Percentiles rank a stretch among this genome's conserved stretches.
These are phyloP conservation scores for Cettia cetti DNA, from an alignment of 2,113 vertebrate genomes.

Conservation along the genomic window DNA sequence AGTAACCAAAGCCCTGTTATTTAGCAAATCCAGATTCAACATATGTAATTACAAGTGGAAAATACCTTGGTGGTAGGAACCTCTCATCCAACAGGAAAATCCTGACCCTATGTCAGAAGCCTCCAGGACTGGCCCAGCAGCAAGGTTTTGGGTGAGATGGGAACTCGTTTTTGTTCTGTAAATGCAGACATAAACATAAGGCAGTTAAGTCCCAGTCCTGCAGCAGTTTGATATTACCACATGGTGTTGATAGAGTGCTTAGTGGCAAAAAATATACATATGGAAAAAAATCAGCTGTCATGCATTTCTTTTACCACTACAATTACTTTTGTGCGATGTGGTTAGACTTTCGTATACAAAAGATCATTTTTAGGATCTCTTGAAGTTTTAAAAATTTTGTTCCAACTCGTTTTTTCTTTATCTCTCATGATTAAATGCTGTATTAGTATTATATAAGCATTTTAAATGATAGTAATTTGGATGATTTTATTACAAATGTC, in stretches of 20 bases:
- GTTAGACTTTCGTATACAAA: neutral
- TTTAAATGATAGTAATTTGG: neutral
- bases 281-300: neutral
- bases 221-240: neutral
- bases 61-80: neutral
- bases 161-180: neutral
- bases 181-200: neutral
- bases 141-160: neutral
- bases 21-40: neutral
- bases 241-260: neutral
- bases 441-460: neutral
- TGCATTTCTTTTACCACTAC: neutral
- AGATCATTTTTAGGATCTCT: neutral
- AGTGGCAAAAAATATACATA: neutral
- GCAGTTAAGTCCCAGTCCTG: neutral
- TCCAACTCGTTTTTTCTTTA: neutral
- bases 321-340: neutral
- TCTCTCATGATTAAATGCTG: neutral
- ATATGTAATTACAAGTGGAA: neutral
- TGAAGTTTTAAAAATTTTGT: neutral
- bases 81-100: neutral
- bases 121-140: neutral
- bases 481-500: neutral
- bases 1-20: neutral
- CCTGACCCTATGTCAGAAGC: neutral